Evolutionary conservation across 92 coral and sea anemone genomes (phyloP).

Genomic region (Actinostola sp.): DNA sequence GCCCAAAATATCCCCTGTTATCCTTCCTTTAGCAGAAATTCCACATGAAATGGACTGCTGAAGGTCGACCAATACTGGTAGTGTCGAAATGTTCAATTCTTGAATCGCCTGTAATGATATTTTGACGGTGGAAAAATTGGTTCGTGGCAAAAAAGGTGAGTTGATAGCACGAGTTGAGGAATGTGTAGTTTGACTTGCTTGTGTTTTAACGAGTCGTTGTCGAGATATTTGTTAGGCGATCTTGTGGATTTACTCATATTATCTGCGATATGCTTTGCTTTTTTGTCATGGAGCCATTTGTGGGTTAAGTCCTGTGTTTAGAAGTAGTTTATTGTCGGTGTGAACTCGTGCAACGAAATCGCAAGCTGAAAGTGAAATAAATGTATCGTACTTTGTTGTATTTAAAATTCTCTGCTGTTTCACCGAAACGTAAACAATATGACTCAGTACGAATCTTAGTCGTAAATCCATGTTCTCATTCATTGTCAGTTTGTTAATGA

Average conservation of each 20-base stretch:
- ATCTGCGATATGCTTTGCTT: not conserved
- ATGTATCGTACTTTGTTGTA: not conserved
- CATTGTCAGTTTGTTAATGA: not conserved
- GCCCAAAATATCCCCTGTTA: not conserved
- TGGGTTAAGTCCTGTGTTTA: not conserved
- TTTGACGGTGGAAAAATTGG: slow-evolving; percentile 1
- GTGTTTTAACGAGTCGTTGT: not conserved
- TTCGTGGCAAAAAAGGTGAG: not conserved
- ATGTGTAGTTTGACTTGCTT: not conserved
- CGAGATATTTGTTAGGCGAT: not conserved
- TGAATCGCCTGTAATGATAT: slow-evolving; percentile 1
- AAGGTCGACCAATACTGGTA: not conserved
- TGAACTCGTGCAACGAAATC: not conserved
- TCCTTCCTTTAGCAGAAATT: not conserved
- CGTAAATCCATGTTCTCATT: not conserved
- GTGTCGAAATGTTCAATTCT: slow-evolving; percentile 1
- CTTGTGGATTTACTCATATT: not conserved
- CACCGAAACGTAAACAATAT: not conserved
- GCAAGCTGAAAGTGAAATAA: not conserved
- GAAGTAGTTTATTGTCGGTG: too few relatives aligned
- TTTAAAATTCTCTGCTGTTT: not conserved
- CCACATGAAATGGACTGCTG: not conserved
- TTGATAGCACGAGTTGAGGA: slow-evolving; percentile 9
- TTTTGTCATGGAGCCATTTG: not conserved
- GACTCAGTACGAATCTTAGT: not conserved